Base-by-base conservation (phyloP, 2,888 invertebrate species). In the Drosophila formosana region DNA sequence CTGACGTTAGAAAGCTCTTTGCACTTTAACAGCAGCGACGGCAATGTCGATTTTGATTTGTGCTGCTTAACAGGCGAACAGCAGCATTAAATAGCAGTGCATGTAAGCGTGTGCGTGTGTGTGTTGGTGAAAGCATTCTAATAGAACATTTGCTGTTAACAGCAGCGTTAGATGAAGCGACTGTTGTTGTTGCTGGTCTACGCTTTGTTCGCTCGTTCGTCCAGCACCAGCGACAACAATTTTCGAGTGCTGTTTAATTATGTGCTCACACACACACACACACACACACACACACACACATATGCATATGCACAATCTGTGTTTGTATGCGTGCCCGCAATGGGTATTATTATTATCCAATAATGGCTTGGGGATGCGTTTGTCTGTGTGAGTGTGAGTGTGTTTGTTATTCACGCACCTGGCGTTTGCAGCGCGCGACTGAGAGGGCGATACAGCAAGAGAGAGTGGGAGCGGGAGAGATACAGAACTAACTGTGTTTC, bases 101-200 rank as follows among this genome's bases (percentile, higher is more conserved):
- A 13, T 4, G 13, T 23, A 41, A 18, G 18, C 2, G 18, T 18
- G 1, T 1, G 18, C 2, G 18, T 18, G 30, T 37, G 9, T 9
- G 28, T 57, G 13, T 39, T 67, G 66, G 66, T 75, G 74, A 74
- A 74, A 75, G 72, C 76, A 75, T 70, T 62, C 70, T 53, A 66
- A 63, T 77, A 80, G 70, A 80, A 75, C 70, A 72, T 72, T 66
- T 63, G 70, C 67, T 68, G 75, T 74, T 76, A 80, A 72, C 72
- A 74, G 66, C 61, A 57, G 50, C 60, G 37, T 11, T 41, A 46
- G 60, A 50, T 51, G 57, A 47, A 28, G 9, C 60, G 39, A 47
- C 39, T 56, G 9, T 32, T 49, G 49, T 52, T n/a, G 23, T 9
- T 13, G 39, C 25, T 30, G n/a, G 26, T 46, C 37, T 26, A 11